phyloP scores from a whole-genome alignment of 2,888 invertebrate genomes.

The Caenorhabditis sp. region DNA sequence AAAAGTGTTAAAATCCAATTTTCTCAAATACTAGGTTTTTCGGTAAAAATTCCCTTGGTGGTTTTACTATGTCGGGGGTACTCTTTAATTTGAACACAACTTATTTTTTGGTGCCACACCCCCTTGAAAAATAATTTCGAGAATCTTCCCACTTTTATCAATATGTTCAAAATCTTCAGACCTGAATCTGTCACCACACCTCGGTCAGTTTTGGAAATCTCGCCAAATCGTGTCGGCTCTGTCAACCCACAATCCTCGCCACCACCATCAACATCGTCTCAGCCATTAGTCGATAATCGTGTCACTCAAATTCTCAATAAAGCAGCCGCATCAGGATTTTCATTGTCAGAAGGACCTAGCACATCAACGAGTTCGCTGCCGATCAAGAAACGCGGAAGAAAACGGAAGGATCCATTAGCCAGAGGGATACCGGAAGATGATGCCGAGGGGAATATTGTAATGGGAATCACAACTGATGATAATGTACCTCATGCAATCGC shows the following conservation, averaged over 20 bases:
- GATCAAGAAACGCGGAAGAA: not conserved
- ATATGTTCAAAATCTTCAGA: too few species aligned
- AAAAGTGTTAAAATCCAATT: too few species aligned
- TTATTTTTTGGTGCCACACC: too few species aligned
- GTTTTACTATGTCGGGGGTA: too few species aligned
- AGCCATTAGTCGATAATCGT: too few species aligned
- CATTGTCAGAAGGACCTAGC: not conserved
- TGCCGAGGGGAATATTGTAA: not conserved
- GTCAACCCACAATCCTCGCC: not conserved
- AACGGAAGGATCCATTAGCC: not conserved
- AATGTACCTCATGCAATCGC: slow-evolving; percentile 7
- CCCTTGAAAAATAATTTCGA: too few species aligned
- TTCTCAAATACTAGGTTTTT: too few species aligned
- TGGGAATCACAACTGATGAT: slow-evolving; percentile 5
- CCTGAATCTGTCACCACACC: not conserved
- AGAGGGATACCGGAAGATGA: not conserved
- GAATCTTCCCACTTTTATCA: too few species aligned
- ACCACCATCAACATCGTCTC: too few species aligned
- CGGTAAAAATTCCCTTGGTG: too few species aligned
- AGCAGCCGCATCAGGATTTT: not conserved
- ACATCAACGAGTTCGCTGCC: not conserved
- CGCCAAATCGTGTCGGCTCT: not conserved
- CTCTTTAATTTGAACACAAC: too few species aligned
- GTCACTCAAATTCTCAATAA: not conserved
- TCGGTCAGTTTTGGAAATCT: not conserved